Evolutionary conservation across 1,140 invertebrate genomes (phyloP).

Genomic region (Hesperophylax magnus): DNA sequence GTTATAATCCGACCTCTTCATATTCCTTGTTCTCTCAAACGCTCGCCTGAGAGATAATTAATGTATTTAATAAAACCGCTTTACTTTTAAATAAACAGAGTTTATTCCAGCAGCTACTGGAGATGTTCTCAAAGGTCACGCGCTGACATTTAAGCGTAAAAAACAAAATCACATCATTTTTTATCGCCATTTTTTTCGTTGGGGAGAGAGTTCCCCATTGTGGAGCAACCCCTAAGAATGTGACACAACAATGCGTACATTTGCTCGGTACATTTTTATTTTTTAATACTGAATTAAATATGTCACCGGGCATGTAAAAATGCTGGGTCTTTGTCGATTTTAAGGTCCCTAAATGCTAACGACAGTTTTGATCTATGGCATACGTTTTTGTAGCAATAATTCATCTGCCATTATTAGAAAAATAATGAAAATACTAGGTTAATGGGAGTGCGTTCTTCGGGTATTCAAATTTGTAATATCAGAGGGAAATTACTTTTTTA

Average conservation of each 20-base stretch:
- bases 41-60: not conserved
- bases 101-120: slow-evolving; percentile 1
- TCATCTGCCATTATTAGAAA: slow-evolving; percentile 22
- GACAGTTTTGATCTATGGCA: slow-evolving; percentile 45
- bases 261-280: slow-evolving; percentile 22
- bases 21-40: no score
- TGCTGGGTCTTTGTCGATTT: slow-evolving; percentile 22
- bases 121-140: slow-evolving; percentile 35
- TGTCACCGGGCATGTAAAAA: slow-evolving; percentile 38
- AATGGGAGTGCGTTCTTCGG: slow-evolving; percentile 2
- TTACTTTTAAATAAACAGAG: slow-evolving; percentile 41
- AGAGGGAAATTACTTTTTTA: slow-evolving; percentile 20
- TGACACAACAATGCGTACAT: slow-evolving; percentile 11
- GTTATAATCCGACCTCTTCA: no score
- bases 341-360: slow-evolving; percentile 45
- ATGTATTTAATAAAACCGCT: slow-evolving; percentile 17
- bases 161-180: slow-evolving; percentile 47
- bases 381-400: slow-evolving; percentile 23
- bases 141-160: slow-evolving; percentile 44
- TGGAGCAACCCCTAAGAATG: slow-evolving; percentile 17
- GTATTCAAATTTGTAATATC: slow-evolving; percentile 32
- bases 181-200: slow-evolving; percentile 20
- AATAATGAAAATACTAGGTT: slow-evolving; percentile 27
- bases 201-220: slow-evolving; percentile 1
- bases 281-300: slow-evolving; percentile 45